Conservation (phyloP, 2,797 vertebrate species). For the Pitangus sulphuratus region DNA sequence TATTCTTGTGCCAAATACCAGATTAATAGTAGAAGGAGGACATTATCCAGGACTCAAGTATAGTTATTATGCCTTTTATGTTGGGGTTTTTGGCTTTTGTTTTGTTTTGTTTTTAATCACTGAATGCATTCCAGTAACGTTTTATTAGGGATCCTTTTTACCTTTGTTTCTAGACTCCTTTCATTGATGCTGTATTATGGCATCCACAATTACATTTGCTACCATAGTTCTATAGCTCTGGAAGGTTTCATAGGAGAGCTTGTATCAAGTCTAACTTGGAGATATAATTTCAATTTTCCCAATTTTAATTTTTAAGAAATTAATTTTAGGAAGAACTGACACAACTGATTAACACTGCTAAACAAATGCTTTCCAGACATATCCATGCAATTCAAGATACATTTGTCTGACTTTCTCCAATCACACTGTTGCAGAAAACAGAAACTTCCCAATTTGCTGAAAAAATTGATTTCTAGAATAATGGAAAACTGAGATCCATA, state of each 20-base stretch:
- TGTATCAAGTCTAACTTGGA: neutral
- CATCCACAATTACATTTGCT: neutral
- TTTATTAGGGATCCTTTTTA: neutral
- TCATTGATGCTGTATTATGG: neutral
- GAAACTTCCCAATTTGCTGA: neutral
- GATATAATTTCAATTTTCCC: neutral
- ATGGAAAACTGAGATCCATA: neutral
- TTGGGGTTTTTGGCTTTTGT: fast-evolving
- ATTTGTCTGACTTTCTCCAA: neutral
- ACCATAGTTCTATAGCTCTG: neutral
- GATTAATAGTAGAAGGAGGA: neutral
- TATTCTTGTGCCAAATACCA: neutral
- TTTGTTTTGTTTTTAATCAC: neutral
- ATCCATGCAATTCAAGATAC: neutral
- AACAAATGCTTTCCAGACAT: neutral
- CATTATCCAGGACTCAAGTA: neutral
- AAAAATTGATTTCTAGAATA: neutral
- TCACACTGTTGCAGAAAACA: neutral
- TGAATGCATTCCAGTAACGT: neutral
- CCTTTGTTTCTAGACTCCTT: neutral
- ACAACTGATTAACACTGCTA: neutral
- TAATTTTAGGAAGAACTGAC: neutral
- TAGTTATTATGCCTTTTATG: neutral
- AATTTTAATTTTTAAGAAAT: neutral
- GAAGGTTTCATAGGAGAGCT: neutral